Evolutionary conservation across 2,888 invertebrate genomes (phyloP).

Genomic region (Strigamia transsilvanica): DNA sequence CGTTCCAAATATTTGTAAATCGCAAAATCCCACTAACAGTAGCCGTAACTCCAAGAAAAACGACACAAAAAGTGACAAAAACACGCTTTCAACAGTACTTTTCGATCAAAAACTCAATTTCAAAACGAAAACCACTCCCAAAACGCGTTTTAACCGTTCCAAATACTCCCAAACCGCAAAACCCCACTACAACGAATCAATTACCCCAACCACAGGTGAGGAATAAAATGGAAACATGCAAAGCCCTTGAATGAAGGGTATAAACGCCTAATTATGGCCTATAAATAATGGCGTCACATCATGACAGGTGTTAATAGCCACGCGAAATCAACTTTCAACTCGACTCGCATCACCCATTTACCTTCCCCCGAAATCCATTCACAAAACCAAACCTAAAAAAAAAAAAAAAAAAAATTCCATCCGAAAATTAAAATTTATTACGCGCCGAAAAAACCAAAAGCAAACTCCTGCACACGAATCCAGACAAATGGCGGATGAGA

Average conservation of each 20-base stretch:
- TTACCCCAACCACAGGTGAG: not conserved
- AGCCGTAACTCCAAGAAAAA: no score
- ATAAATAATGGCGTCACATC: conserved; percentile 15
- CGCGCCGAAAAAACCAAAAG: no score
- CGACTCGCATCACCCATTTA: not conserved
- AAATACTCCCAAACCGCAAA: not conserved
- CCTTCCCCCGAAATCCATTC: not conserved
- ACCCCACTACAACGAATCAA: conserved; percentile 9
- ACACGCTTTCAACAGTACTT: no score
- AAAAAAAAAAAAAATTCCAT: no score
- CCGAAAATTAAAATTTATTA: no score
- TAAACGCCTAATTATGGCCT: conserved; percentile 19
- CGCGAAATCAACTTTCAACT: conserved; percentile 3
- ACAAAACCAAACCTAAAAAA: no score
- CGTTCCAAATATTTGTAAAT: no score
- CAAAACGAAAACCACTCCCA: not conserved
- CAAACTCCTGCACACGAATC: not conserved
- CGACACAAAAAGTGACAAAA: no score
- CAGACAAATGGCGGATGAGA: not conserved
- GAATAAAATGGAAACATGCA: not conserved
- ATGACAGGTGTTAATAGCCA: conserved; percentile 31
- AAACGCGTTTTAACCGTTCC: not conserved
- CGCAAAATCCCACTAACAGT: no score
- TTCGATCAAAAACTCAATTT: no score
- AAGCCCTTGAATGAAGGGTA: conserved; percentile 25